These are phyloP conservation scores for Epinephelus fuscoguttatus DNA, from an alignment of 2,113 vertebrate genomes.

Conservation along the genomic window DNA sequence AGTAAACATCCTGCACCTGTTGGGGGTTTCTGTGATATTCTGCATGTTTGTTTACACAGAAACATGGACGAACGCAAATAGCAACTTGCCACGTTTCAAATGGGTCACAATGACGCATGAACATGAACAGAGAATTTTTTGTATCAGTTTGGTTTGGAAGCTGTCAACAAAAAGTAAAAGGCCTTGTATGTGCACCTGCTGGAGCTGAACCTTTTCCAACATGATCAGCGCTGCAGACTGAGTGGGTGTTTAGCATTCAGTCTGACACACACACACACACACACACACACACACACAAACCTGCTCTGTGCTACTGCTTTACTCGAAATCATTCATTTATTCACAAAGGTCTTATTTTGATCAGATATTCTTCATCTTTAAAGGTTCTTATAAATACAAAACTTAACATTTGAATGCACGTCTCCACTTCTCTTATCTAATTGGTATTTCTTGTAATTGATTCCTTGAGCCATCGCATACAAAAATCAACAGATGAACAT, in stretches of 20 bases:
- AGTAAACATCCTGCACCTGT: not conserved
- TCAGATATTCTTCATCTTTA: not conserved
- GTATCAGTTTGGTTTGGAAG: conserved; percentile 19
- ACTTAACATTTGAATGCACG: not conserved
- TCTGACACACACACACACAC: conserved; percentile 33
- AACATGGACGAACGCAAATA: not conserved
- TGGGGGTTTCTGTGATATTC: not conserved
- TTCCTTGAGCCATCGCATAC: conserved; percentile 8
- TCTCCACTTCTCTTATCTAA: conserved; percentile 6
- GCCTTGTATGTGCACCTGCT: conserved; percentile 78
- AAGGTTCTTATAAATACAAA: conserved; percentile 29
- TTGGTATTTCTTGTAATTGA: not conserved
- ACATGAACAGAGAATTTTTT: conserved; percentile 45
- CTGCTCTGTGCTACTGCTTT: conserved; percentile 52
- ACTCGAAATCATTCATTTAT: conserved; percentile 28
- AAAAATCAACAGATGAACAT: conserved; percentile 46
- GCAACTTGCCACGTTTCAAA: not conserved
- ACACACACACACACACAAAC: conserved; percentile 33
- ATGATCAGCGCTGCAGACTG: conserved; percentile 58
- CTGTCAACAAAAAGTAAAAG: conserved; percentile 39
- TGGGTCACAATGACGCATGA: not conserved
- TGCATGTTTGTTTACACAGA: not conserved
- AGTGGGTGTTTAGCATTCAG: conserved; percentile 80
- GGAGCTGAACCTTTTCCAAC: conserved; percentile 77
- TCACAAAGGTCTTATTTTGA: not conserved